phyloP scores from a whole-genome alignment of 2,888 invertebrate species.

The Pristionchus mayeri region DNA sequence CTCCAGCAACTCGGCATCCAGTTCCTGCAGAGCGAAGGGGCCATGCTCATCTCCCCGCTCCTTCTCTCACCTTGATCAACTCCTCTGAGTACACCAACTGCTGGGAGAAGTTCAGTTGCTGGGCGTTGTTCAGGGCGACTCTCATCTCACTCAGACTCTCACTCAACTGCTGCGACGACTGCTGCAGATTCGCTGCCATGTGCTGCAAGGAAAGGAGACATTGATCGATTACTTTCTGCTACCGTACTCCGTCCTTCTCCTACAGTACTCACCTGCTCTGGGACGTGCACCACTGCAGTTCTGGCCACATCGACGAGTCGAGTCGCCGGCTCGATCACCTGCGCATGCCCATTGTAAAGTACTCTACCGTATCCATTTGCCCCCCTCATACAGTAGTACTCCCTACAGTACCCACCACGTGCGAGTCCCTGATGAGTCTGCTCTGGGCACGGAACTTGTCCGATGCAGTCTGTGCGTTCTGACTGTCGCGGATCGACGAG shows the following conservation, averaged over 20 bases:
- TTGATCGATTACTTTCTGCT: too few species aligned
- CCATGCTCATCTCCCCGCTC: too few species aligned
- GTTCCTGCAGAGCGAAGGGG: too few species aligned
- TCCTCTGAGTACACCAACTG: conserved; percentile 72
- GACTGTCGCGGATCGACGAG: conserved; percentile 66
- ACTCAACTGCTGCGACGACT: conserved; percentile 80
- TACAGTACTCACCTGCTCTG: conserved; percentile 80
- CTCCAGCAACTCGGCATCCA: conserved; percentile 88
- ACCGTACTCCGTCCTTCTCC: conserved; percentile 14
- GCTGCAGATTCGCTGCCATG: conserved; percentile 66
- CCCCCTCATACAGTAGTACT: too few species aligned
- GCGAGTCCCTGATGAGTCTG: conserved; percentile 72
- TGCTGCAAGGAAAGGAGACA: conserved; percentile 51
- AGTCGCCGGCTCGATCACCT: conserved; percentile 76
- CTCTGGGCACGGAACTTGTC: conserved; percentile 73
- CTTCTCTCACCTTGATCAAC: conserved; percentile 61
- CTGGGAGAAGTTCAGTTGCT: conserved; percentile 80
- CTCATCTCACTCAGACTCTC: conserved; percentile 82
- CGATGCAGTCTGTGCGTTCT: conserved; percentile 57
- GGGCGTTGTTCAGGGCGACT: conserved; percentile 81
- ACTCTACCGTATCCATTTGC: not conserved
- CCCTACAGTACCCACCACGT: conserved; percentile 55
- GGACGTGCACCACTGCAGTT: conserved; percentile 87
- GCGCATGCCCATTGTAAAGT: conserved; percentile 6
- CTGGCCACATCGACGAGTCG: conserved; percentile 86